Conservation (phyloP, 2,113 vertebrate species). For the Macaca fascicularis region DNA sequence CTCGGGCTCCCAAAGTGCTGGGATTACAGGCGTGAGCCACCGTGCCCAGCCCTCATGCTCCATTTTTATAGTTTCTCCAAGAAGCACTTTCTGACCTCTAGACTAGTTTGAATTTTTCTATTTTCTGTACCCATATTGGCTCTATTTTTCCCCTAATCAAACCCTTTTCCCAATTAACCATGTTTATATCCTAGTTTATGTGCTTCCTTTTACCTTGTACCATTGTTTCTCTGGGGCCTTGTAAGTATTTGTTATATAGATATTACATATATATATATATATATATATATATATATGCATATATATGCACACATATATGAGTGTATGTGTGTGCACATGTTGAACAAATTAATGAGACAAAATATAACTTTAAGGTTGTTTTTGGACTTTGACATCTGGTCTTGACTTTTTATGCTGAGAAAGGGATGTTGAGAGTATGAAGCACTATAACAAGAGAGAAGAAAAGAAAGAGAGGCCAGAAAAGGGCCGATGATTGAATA, state of each 20-base stretch:
- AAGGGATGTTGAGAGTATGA: not conserved
- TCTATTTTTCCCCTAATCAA: not conserved
- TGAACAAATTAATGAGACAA: slow-evolving; percentile 12
- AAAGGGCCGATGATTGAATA: not conserved
- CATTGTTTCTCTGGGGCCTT: not conserved
- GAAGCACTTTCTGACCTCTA: not conserved
- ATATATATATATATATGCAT: not conserved
- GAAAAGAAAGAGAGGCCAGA: not conserved
- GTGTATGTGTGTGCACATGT: not conserved
- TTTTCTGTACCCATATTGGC: not conserved
- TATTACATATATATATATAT: not conserved
- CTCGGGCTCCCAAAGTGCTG: no score
- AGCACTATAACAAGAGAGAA: not conserved
- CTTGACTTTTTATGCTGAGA: not conserved
- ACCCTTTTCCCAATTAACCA: not conserved
- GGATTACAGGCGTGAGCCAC: no score
- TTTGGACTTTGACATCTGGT: not conserved
- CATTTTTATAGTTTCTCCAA: not conserved
- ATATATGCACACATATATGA: no score
- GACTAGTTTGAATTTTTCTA: not conserved
- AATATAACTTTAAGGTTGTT: not conserved
- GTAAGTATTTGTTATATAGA: not conserved
- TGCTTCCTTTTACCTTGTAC: not conserved
- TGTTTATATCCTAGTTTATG: not conserved
- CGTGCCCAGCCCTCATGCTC: no score